Base-by-base conservation (phyloP, 64 coral and sea anemone species). In the Dendronephthya gigantea region DNA sequence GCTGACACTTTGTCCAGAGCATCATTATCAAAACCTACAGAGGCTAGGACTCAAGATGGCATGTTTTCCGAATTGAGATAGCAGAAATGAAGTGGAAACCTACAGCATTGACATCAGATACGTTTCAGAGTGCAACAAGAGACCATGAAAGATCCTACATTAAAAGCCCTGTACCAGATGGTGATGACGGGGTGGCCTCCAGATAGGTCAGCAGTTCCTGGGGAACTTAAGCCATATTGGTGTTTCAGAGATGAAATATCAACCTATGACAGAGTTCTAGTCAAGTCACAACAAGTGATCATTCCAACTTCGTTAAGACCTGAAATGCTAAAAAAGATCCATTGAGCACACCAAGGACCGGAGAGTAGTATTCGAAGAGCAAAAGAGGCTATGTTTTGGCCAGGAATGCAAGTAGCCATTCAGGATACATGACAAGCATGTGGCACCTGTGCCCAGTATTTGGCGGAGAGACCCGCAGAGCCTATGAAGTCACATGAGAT, bases 251-350 rank as follows among this genome's bases (percentile, higher is more conserved):
- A 88, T 27, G 70, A 88, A 30, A 88, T 88, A 33, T 81, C 86
- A 75, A 75, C 86, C 43, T 59, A 82, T 49, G 76, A 88, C 12
- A 69, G 86, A 81, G 86, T 88, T 36, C 66, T 88, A 2, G 70
- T 88, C 22, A 88, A 88, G 81, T 4, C 51, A 34, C 62, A 88
- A 62, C 70, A 84, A 48, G 88, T 84, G 50, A 86, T 83, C 27
- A 69, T 81, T 27, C 89, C 52, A 17, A 45, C 84, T 40, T 82
- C 70, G 39, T 35, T 86, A n/a, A 39, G 84, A 45, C 15, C 45
- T 38, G 79, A 83, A 25, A 90, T 90, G 68, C 41, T 90, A 82
- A 23, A 75, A 49, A 90, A 90, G 39, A 90, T 90, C 40, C 88
- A 85, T 23, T 47, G 84, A 85, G 83, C 83, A 65, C 88, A 90